phyloP scores from a whole-genome alignment of 2,888 invertebrate genomes.

The Phyto melanocephala region DNA sequence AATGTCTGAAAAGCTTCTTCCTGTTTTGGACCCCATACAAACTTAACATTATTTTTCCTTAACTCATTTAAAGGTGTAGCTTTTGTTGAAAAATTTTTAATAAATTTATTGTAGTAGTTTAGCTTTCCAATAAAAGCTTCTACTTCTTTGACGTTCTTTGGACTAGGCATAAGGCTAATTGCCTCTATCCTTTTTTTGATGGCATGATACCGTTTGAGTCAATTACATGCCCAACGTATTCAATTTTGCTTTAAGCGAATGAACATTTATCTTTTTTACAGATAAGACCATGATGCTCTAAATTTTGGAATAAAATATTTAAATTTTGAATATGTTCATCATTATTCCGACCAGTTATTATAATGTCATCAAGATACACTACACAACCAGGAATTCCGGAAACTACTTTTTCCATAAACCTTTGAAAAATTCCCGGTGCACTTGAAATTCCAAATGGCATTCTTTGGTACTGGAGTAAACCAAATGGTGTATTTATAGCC shows the following conservation, averaged over 20 bases:
- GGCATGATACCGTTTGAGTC: neutral
- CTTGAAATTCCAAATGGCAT: slow-evolving; percentile 46
- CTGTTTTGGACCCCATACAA: neutral
- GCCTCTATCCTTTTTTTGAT: neutral
- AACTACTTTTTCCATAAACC: slow-evolving; percentile 48
- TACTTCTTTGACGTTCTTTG: neutral
- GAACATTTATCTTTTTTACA: slow-evolving; percentile 40
- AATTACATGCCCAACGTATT: slow-evolving; percentile 36
- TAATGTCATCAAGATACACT: slow-evolving; percentile 50
- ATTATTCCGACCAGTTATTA: slow-evolving; percentile 2
- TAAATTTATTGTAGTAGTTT: slow-evolving; percentile 13
- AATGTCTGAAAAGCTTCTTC: neutral
- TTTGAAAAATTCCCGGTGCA: slow-evolving; percentile 55
- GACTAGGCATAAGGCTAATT: neutral
- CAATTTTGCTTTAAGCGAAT: slow-evolving; percentile 43
- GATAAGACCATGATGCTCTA: slow-evolving; percentile 20
- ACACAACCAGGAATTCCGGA: slow-evolving; percentile 19
- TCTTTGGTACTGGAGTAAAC: slow-evolving; percentile 23
- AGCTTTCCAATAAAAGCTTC: neutral
- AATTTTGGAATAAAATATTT: slow-evolving; percentile 38
- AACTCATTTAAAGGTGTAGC: slow-evolving; percentile 10
- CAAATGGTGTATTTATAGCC: slow-evolving; percentile 36
- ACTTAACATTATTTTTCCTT: neutral
- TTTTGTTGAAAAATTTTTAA: neutral
- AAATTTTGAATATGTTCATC: slow-evolving; percentile 38